A percentile compares a stretch with the other conserved stretches of the same genome.
These are phyloP conservation scores for Acheta domesticus DNA, from an alignment of 2,888 invertebrate genomes.

Conservation along the genomic window DNA sequence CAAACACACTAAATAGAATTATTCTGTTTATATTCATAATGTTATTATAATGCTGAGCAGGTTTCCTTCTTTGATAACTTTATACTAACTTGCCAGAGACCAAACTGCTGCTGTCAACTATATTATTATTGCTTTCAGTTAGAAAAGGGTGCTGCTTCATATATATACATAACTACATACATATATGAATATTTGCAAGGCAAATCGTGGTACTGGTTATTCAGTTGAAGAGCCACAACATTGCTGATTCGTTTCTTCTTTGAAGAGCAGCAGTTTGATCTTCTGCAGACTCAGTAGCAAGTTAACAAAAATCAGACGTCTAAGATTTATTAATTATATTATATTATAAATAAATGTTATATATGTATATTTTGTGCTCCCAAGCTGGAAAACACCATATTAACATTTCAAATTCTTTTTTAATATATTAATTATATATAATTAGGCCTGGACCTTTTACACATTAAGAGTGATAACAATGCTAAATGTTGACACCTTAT, in stretches of 20 bases:
- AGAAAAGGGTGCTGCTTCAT: conserved; percentile 29
- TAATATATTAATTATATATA: conserved; percentile 41
- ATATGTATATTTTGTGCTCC: conserved; percentile 30
- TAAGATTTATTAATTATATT: conserved; percentile 35
- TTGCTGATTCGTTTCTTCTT: conserved; percentile 24
- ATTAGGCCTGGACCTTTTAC: conserved; percentile 43
- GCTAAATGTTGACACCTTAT: conserved; percentile 38
- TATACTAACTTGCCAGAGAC: conserved; percentile 36
- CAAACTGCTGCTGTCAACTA: conserved; percentile 36
- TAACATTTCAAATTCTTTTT: conserved; percentile 34
- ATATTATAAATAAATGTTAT: conserved; percentile 35
- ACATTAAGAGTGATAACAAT: conserved; percentile 40
- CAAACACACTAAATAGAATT: conserved; percentile 37
- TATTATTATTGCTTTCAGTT: conserved; percentile 38
- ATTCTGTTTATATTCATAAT: conserved; percentile 34
- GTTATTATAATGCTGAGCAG: conserved; percentile 39
- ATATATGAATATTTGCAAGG: conserved; percentile 33
- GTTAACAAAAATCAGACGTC: conserved; percentile 36
- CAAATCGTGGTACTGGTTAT: conserved; percentile 33
- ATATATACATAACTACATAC: conserved; percentile 11
- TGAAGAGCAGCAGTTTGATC: conserved; percentile 33
- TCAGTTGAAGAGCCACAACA: conserved; percentile 24
- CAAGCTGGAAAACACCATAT: conserved; percentile 32
- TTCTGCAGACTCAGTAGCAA: conserved; percentile 30
- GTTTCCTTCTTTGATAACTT: conserved; percentile 36